Base-by-base conservation (phyloP, 2,113 vertebrate species). In the Pelobates fuscus region DNA sequence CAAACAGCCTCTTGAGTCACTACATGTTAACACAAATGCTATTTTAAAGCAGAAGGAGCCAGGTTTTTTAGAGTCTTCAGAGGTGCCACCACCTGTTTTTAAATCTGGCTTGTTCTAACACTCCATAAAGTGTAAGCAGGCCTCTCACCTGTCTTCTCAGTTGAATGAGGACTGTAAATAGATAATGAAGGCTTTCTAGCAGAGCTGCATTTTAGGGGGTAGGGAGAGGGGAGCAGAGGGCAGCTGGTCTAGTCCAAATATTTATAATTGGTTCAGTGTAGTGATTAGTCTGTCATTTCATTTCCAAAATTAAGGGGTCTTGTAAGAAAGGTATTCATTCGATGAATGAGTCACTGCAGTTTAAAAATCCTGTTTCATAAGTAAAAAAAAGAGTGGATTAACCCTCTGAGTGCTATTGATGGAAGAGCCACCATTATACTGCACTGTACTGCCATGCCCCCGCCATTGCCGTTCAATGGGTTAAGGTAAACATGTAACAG, bases 181-280 rank as follows among this genome's bases (percentile, higher is more conserved):
- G 58, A 76, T 63, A 76, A 71, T 66, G 61, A 67, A 74, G 58
- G 67, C 54, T 71, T 78, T 76, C 57, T 61, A 46, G 43, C 46
- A 26, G 30, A 17, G 25, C 61, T 73, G 46, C 11, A 1, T 18
- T 30, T 20, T 5, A 55, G n/a, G 20, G 52, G 18, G 20, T 60
- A 58, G 30, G 25, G 5, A 41, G 21, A 32, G 21, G 27, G 44
- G 44, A 49, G 43, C 44, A 54, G 20, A 37, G 49, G 63, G 52
- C 52, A 66, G 63, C 72, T 67, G 72, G 63, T 58, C 37, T 75
- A 67, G 54, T 67, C 63, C 63, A 75, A 60, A 67, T 41, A 60
- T 67, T 59, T 66, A 57, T 44, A 27, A 57, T 32, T 75, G 43
- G 30, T 58, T 67, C 8, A 58, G 3, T 65, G 46, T 21, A 73